phyloP scores from a whole-genome alignment of 2,113 vertebrate genomes.

The Corythornis vintsioides region DNA sequence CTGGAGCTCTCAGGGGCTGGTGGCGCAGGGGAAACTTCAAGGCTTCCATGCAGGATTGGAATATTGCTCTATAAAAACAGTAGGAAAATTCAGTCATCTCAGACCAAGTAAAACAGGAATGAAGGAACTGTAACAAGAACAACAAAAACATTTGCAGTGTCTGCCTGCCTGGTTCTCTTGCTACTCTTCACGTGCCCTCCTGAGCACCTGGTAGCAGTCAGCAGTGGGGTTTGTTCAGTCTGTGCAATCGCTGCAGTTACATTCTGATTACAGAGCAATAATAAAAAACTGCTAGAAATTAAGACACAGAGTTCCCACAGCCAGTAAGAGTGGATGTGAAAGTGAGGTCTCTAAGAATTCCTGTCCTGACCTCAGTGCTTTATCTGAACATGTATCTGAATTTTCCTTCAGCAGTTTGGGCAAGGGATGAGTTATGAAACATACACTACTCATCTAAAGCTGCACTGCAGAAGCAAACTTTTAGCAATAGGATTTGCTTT shows the following conservation, averaged over 20 bases:
- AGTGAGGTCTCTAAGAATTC: not conserved
- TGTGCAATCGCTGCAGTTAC: not conserved
- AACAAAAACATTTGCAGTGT: not conserved
- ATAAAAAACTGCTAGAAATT: not conserved
- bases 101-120: not conserved
- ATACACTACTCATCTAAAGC: not conserved
- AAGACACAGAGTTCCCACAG: not conserved
- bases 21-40: not conserved
- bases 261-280: not conserved
- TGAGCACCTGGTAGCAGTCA: not conserved
- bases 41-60: not conserved
- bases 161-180: not conserved
- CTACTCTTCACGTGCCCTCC: not conserved
- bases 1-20: not conserved
- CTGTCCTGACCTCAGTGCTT: not conserved
- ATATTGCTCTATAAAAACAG: not conserved
- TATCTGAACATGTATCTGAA: not conserved
- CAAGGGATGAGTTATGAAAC: not conserved
- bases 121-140: not conserved
- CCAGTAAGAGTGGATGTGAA: not conserved
- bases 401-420: constrained; percentile 16
- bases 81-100: not conserved
- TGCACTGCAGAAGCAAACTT: not conserved
- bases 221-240: not conserved
- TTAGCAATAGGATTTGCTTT: constrained; percentile 28